Base-by-base conservation (phyloP, 1,140 invertebrate genomes). In the Rhagoletis pomonella region DNA sequence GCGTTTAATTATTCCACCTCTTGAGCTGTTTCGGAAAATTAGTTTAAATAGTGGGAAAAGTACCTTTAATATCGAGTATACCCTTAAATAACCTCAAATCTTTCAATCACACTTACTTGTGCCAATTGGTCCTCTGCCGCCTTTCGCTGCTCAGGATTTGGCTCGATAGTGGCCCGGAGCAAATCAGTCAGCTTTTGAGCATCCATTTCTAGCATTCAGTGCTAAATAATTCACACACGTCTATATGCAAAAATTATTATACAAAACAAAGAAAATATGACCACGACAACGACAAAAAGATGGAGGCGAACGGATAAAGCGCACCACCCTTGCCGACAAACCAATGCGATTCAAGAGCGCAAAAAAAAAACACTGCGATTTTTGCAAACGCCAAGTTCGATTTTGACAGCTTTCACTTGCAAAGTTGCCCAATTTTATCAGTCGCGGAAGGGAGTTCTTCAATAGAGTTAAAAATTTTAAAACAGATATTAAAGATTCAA, bases 41-140 rank as follows among this genome's bases (percentile, higher is more conserved):
- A 29, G 29, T 10, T 67, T 47, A 4, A 73, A 4, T 44, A 47
- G 1, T 44, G 19, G 42, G 17, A 50, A 81, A 81, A 29, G 50
- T 81, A 14, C 14, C 4, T 81, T 19, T 42, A 55, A 55, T 81
- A 81, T 4, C 44, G 47, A 17, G 17, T 55, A 17, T 12, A 19
- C 17, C 62, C 12, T 55, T n/a, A 19, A 81, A 81, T 81, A 81
- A 81, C 73, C 73, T 81, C 73, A 81, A 81, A 73, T 81, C 6
- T 81, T 81, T 81, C 12, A 81, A 81, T 17, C n/a, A 29, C 14
- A 55, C 92, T 92, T 94, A 97, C 97, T 96, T 97, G 96, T 90
- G 95, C 95, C 67, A 99, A 95, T 93, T 99, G 97, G 91, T 98
- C 97, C 93, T 99, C 98, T 14, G 98, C 98, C 92, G 97, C 96